Evolutionary conservation across 2,797 vertebrate genomes (phyloP).

Genomic region (Leptoclinus maculatus): DNA sequence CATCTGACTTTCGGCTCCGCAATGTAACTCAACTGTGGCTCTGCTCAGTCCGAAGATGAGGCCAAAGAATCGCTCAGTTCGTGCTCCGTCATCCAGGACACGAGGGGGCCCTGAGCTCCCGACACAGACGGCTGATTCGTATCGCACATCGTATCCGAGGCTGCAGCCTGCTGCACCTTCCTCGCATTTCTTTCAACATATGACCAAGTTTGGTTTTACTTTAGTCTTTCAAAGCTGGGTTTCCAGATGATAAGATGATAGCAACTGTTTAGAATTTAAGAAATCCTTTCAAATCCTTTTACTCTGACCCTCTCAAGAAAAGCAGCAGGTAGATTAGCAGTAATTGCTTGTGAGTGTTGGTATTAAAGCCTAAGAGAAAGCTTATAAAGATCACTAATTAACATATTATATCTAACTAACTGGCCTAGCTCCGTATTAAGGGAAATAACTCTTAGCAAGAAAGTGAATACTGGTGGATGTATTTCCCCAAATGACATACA

Average conservation of each 20-base stretch:
- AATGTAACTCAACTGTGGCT: background rate
- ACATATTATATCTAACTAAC: too few relatives aligned
- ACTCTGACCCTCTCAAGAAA: background rate
- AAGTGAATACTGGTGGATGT: too few relatives aligned
- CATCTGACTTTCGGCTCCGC: background rate
- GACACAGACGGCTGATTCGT: constrained; percentile 53
- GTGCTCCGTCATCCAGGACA: background rate
- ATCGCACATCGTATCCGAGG: background rate
- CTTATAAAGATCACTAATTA: too few relatives aligned
- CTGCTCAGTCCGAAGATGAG: constrained; percentile 4
- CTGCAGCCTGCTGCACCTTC: background rate
- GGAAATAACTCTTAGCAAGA: too few relatives aligned
- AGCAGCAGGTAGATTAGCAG: background rate
- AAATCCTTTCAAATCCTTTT: background rate
- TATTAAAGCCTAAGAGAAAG: too few relatives aligned
- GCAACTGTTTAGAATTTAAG: background rate
- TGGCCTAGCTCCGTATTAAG: too few relatives aligned
- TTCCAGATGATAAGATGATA: background rate
- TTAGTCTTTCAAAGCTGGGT: background rate
- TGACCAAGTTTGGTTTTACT: background rate
- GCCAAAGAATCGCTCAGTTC: background rate
- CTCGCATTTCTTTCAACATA: background rate
- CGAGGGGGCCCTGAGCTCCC: background rate
- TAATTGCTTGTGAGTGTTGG: too few relatives aligned
- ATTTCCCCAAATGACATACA: too few relatives aligned